These are phyloP conservation scores for Mormyrops boulengeri DNA, from an alignment of 2,797 vertebrate genomes.

Conservation along the genomic window DNA sequence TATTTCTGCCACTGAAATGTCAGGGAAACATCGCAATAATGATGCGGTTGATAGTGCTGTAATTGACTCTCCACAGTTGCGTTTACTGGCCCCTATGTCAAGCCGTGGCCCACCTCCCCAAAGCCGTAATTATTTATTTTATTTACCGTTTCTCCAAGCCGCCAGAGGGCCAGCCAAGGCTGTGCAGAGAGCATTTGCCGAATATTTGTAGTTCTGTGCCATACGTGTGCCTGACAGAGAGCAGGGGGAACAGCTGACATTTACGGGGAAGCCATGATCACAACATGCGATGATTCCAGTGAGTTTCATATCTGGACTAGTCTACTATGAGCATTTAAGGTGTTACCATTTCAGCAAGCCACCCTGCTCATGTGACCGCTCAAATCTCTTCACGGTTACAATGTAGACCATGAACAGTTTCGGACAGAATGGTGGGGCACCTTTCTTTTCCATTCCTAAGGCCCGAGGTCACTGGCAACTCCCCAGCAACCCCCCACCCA, in stretches of 20 bases:
- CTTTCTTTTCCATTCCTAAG: not conserved
- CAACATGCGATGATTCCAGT: slow-evolving; percentile 26
- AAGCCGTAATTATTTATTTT: not conserved
- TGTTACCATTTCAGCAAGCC: not conserved
- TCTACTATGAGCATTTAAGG: slow-evolving; percentile 7
- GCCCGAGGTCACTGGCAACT: not conserved
- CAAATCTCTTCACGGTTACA: not conserved
- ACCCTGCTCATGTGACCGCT: not conserved
- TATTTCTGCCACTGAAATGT: slow-evolving; percentile 35
- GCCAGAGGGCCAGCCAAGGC: slow-evolving; percentile 18
- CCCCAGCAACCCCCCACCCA: not conserved
- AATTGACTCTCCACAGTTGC: slow-evolving; percentile 16
- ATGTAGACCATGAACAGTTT: not conserved
- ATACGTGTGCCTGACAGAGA: slow-evolving; percentile 23
- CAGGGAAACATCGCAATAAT: slow-evolving; percentile 34
- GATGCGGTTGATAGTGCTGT: slow-evolving; percentile 26
- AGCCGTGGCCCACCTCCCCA: not conserved
- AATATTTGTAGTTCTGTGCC: slow-evolving; percentile 15
- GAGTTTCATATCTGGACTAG: slow-evolving; percentile 16
- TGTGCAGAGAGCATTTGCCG: slow-evolving; percentile 22
- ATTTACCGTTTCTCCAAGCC: not conserved
- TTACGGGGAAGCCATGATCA: slow-evolving; percentile 33
- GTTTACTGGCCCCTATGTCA: too few relatives aligned
- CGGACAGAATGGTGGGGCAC: not conserved
- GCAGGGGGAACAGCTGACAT: slow-evolving; percentile 21